These are phyloP conservation scores for Poeciliopsis prolifica DNA, from an alignment of 2,113 vertebrate species.

Conservation along the genomic window DNA sequence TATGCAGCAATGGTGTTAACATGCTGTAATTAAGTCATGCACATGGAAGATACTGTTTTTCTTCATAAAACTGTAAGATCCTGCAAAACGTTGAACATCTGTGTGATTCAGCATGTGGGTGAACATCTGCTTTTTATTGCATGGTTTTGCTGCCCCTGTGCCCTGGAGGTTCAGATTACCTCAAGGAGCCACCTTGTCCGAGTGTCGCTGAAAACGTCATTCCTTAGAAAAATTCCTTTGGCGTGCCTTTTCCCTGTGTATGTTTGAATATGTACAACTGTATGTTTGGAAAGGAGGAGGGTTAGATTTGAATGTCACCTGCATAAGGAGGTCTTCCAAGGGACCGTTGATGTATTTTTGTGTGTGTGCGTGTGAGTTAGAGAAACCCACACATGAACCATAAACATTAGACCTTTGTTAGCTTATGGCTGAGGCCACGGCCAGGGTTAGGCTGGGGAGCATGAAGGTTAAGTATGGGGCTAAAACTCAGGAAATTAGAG, in stretches of 20 bases:
- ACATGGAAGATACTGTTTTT: slow-evolving; percentile 8
- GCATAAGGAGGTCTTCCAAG: neutral
- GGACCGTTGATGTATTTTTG: neutral
- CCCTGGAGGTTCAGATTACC: slow-evolving; percentile 61
- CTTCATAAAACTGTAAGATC: slow-evolving; percentile 16
- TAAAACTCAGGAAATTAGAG: slow-evolving; percentile 3
- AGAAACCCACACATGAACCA: neutral
- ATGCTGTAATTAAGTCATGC: no score
- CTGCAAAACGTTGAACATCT: slow-evolving; percentile 51
- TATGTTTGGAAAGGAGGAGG: neutral
- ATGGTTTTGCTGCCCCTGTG: slow-evolving; percentile 43
- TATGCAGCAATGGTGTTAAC: no score
- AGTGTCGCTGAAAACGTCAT: neutral
- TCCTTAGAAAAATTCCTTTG: neutral
- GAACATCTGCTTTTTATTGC: slow-evolving; percentile 74
- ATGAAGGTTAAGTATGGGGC: neutral
- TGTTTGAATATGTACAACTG: neutral
- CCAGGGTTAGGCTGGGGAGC: neutral
- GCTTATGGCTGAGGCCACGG: neutral
- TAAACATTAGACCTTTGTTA: slow-evolving; percentile 3
- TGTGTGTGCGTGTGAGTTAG: no score
- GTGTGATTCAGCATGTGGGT: slow-evolving; percentile 19
- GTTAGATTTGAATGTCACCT: neutral
- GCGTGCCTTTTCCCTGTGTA: neutral
- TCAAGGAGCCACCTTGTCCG: slow-evolving; percentile 36